phyloP scores from a whole-genome alignment of 1,140 invertebrate genomes.

The Drosophila teissieri region DNA sequence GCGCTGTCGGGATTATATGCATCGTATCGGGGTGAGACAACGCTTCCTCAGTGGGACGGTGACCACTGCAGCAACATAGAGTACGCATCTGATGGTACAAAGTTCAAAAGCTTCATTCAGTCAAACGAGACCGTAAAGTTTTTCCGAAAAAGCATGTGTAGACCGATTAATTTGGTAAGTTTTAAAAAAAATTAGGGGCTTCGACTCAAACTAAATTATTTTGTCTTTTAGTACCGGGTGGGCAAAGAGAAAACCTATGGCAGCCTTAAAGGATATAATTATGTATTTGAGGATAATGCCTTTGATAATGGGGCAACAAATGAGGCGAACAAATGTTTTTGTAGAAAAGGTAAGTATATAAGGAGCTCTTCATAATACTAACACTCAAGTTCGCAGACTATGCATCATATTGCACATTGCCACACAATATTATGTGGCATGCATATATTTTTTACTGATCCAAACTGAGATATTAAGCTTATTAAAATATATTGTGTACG shows the following conservation, averaged over 20 bases:
- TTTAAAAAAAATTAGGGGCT: conserved; percentile 9
- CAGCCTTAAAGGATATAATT: conserved; percentile 88
- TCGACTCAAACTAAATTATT: background rate
- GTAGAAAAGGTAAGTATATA: conserved; percentile 86
- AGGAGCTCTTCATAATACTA: background rate
- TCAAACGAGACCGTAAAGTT: conserved; percentile 90
- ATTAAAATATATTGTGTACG: no score
- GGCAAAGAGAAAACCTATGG: conserved; percentile 86
- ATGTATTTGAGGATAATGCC: conserved; percentile 90
- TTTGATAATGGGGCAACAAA: conserved; percentile 90
- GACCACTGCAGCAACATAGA: conserved; percentile 90
- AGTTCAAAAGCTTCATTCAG: conserved; percentile 90
- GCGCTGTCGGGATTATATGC: conserved; percentile 89
- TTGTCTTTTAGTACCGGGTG: conserved; percentile 86
- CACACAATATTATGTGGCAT: no score
- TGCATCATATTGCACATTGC: no score
- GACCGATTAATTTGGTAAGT: conserved; percentile 89
- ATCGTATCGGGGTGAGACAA: conserved; percentile 89
- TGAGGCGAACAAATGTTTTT: conserved; percentile 92
- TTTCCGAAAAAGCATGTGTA: conserved; percentile 93
- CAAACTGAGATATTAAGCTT: no score
- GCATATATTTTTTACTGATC: no score
- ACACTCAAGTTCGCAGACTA: background rate
- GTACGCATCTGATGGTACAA: conserved; percentile 93
- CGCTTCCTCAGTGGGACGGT: conserved; percentile 90